Conservation (phyloP, 2,113 vertebrate species). For the Heterochromis multidens region DNA sequence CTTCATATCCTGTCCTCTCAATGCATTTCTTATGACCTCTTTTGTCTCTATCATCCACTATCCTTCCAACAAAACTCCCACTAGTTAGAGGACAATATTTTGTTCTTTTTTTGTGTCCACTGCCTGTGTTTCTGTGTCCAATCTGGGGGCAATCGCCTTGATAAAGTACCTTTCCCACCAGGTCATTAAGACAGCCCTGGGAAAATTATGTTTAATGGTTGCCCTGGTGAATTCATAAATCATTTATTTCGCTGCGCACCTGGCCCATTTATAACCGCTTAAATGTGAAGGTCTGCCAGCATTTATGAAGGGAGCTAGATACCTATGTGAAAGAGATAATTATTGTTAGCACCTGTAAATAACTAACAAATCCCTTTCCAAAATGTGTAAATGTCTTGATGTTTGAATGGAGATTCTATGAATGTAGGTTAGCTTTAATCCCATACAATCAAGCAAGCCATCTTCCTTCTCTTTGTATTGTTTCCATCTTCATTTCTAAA, state of each 20-base stretch:
- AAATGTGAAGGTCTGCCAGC: slow-evolving; percentile 57
- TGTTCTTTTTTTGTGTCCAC: slow-evolving; percentile 16
- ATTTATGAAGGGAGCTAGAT: slow-evolving; percentile 47
- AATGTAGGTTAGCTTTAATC: background rate
- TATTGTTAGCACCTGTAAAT: slow-evolving; percentile 31
- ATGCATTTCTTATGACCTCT: slow-evolving; percentile 32
- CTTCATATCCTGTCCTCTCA: slow-evolving; percentile 43
- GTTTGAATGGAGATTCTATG: background rate
- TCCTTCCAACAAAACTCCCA: background rate
- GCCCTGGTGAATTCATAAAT: slow-evolving; percentile 74
- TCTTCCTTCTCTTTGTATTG: background rate
- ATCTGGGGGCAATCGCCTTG: slow-evolving; percentile 53
- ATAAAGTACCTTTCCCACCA: slow-evolving; percentile 74
- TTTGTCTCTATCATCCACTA: slow-evolving; percentile 23
- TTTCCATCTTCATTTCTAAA: slow-evolving; percentile 16
- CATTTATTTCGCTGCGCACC: slow-evolving; percentile 75
- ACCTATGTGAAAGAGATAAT: slow-evolving; percentile 39
- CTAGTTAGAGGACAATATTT: slow-evolving; percentile 50
- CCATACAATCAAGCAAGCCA: background rate
- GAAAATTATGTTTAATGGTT: slow-evolving; percentile 78
- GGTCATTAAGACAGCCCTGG: slow-evolving; percentile 77
- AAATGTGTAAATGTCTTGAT: slow-evolving; percentile 9
- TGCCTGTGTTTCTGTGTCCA: slow-evolving; percentile 59
- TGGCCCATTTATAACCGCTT: slow-evolving; percentile 70
- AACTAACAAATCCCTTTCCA: slow-evolving; percentile 2